These are phyloP conservation scores for Phymastichus coffea DNA, from an alignment of 1,140 invertebrate genomes.

Conservation along the genomic window DNA sequence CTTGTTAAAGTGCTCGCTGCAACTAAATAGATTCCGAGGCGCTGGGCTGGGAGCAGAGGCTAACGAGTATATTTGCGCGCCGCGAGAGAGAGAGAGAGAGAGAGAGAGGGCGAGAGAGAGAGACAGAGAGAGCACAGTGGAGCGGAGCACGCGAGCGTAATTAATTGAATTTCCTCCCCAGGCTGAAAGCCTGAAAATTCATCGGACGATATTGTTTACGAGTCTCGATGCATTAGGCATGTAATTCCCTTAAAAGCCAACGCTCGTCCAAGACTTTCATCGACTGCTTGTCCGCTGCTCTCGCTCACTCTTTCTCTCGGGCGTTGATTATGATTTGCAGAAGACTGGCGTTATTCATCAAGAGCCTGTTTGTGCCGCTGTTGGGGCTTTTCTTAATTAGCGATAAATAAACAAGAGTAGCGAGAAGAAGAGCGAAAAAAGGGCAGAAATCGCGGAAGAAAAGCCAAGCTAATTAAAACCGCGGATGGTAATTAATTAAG, in stretches of 20 bases:
- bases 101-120: not conserved
- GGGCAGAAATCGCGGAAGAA: not conserved
- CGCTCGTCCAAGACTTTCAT: not conserved
- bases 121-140: too few relatives aligned
- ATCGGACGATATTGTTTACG: too few relatives aligned
- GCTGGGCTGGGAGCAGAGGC: not conserved
- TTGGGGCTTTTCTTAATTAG: too few relatives aligned
- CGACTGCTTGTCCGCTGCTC: not conserved
- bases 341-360: not conserved
- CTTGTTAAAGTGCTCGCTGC: constrained; percentile 38
- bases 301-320: not conserved
- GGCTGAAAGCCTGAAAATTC: too few relatives aligned
- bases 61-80: constrained; percentile 24
- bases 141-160: too few relatives aligned
- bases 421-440: not conserved
- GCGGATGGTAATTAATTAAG: constrained; percentile 59
- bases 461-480: constrained; percentile 56
- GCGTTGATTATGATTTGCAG: not conserved
- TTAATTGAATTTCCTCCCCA: too few relatives aligned
- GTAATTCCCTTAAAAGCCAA: constrained; percentile 21
- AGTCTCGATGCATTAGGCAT: constrained; percentile 18
- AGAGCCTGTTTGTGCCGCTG: too few relatives aligned
- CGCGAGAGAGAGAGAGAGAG: not conserved
- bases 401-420: too few relatives aligned
- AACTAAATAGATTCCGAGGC: constrained; percentile 38